Conservation (phyloP, 2,888 invertebrate species). For the Carcina quercana region DNA sequence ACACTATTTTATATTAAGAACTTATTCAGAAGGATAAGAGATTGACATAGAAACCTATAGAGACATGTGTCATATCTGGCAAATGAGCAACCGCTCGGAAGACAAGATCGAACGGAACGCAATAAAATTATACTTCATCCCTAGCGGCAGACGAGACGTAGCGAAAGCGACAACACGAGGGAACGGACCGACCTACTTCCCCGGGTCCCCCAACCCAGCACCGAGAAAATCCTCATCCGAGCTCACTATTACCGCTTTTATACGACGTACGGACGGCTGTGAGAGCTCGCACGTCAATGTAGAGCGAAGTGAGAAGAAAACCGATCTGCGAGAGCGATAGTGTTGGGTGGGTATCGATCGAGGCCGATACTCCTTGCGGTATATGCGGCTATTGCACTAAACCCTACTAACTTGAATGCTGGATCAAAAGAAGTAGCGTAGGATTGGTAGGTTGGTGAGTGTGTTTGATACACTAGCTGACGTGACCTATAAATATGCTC, state of each 20-base stretch:
- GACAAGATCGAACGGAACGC: constrained; percentile 53
- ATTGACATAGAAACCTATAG: no score
- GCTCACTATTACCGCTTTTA: constrained; percentile 33
- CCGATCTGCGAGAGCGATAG: constrained; percentile 24
- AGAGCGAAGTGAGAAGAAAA: constrained; percentile 37
- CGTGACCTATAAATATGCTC: no score
- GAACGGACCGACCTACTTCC: constrained; percentile 54
- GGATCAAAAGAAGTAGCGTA: no score
- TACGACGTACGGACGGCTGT: constrained; percentile 30
- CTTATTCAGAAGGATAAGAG: no score
- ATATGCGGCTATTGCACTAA: no score
- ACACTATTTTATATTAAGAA: no score
- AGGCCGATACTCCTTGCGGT: constrained; percentile 33
- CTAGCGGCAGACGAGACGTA: constrained; percentile 45
- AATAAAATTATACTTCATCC: constrained; percentile 67
- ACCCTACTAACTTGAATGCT: no score
- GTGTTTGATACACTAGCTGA: no score
- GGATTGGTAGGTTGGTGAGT: no score
- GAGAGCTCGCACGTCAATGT: constrained; percentile 44
- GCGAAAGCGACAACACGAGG: constrained; percentile 53
- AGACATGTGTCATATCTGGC: constrained; percentile 21
- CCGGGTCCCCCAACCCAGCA: constrained; percentile 34
- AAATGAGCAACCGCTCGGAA: constrained; percentile 34
- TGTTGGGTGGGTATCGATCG: constrained; percentile 39
- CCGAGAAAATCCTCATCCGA: no score